Evolutionary conservation across 2,888 invertebrate genomes (phyloP).

Genomic region (Epinotia nisella): DNA sequence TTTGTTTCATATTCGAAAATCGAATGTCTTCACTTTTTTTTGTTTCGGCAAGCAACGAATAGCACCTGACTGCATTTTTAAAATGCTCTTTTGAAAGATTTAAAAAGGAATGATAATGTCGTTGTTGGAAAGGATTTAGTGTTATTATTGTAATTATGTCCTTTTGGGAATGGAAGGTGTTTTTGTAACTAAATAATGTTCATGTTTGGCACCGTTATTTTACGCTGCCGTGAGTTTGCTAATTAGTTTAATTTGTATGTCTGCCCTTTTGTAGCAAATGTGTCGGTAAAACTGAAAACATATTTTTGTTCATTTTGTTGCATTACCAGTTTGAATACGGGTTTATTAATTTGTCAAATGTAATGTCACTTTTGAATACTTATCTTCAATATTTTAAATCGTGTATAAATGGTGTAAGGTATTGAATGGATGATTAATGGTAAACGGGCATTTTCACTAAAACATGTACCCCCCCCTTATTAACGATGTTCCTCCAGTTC

Average conservation of each 20-base stretch:
- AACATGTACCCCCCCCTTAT: too few species aligned
- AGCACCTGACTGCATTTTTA: constrained; percentile 31
- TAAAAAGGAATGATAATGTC: constrained; percentile 21
- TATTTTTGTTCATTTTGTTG: background rate
- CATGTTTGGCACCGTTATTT: constrained; percentile 24
- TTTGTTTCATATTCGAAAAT: constrained; percentile 71
- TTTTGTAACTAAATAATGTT: constrained; percentile 19
- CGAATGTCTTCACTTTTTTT: constrained; percentile 50
- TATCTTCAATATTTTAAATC: too few species aligned
- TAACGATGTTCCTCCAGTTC: too few species aligned
- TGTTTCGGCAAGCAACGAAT: constrained; percentile 3
- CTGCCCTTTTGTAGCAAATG: constrained; percentile 17
- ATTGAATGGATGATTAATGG: too few species aligned
- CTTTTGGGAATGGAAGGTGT: constrained; percentile 16
- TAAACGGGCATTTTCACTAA: too few species aligned
- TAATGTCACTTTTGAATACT: too few species aligned
- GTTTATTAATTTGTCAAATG: too few species aligned
- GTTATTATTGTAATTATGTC: constrained; percentile 24
- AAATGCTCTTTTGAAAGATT: constrained; percentile 17
- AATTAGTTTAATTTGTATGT: constrained; percentile 37
- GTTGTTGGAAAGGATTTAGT: constrained; percentile 5
- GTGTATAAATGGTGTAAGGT: too few species aligned
- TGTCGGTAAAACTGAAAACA: background rate
- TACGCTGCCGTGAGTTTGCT: constrained; percentile 18
- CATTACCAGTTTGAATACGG: background rate